Evolutionary conservation across 2,113 vertebrate genomes (phyloP), one percentile per base, ranked within the genome.

Genomic region (Dipodomys merriami): DNA sequence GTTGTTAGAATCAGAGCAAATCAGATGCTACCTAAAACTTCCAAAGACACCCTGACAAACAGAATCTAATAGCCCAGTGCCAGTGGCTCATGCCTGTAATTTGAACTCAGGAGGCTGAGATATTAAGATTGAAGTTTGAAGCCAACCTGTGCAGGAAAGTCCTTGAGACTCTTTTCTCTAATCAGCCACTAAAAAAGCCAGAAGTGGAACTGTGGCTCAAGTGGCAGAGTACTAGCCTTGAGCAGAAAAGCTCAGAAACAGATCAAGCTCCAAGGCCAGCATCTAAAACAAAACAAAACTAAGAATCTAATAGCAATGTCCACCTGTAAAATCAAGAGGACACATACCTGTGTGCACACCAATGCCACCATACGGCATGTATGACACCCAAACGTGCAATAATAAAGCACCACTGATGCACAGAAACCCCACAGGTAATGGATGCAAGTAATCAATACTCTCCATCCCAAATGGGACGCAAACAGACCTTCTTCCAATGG

Each of bases 361-460:
- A 83, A 79, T 44, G 33, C 12, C 33, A 29, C 1, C 7, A 53
- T 83, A 22, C 2, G 33, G 25, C 23, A 53, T 15, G 15, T 35
- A 35, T 39, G 15, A 57, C 13, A 15, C 19, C 67, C 53, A 57
- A 13, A 4, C 53, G 15, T 57, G 53, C 15, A 57, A 13, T 18
- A 57, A 57, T 18, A 57, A 57, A 57, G 53, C 39, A 29, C 12
- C 33, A 29, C 1, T 8, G 9, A 74, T 19, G 22, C 49, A 86
- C 23, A 39, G n/a, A 64, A 86, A 57, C 13, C 15, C 23, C 72
- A 33, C 8, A 20, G 10, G n/a, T 1, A 35, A 49, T 4, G 29
- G 29, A 2, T 20, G 0, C 11, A 10, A 91, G 20, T 0, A 6
- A 68, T 0, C 11, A 25, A 35, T 69, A 13, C 39, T 29, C 12